A percentile compares a stretch with the other conserved stretches of the same genome.
phyloP scores from a whole-genome alignment of 2,797 vertebrate genomes.

The Cygnus olor region DNA sequence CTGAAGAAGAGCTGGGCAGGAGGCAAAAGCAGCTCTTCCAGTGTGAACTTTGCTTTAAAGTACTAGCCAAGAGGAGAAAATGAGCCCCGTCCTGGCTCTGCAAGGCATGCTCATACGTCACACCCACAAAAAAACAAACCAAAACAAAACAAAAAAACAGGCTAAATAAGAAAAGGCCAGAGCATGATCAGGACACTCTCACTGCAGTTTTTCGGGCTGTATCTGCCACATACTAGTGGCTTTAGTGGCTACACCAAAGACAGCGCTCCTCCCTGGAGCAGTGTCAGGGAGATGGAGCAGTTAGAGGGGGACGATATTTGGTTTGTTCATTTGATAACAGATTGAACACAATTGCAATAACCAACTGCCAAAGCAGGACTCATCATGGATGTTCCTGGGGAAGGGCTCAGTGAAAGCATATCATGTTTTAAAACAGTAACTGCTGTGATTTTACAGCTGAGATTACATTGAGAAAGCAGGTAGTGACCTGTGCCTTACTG shows the following conservation, averaged over 20 bases:
- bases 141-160: neutral
- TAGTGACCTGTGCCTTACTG: neutral
- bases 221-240: neutral
- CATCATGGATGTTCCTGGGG: neutral
- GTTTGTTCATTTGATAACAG: neutral
- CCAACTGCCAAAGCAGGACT: neutral
- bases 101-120: neutral
- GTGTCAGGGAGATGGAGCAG: neutral
- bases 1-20: constrained; percentile 24
- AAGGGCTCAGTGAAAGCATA: neutral
- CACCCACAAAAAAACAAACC: neutral
- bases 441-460: neutral
- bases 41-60: neutral
- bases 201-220: neutral
- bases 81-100: neutral
- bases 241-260: neutral
- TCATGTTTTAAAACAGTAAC: neutral
- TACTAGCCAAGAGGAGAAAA: constrained; percentile 23
- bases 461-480: neutral
- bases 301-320: neutral
- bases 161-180: neutral
- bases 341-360: neutral
- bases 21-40: neutral
- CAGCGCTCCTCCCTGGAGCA: neutral
- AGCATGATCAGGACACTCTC: neutral